Conservation (phyloP, 2,888 invertebrate genomes). For the Urechis unicinctus region DNA sequence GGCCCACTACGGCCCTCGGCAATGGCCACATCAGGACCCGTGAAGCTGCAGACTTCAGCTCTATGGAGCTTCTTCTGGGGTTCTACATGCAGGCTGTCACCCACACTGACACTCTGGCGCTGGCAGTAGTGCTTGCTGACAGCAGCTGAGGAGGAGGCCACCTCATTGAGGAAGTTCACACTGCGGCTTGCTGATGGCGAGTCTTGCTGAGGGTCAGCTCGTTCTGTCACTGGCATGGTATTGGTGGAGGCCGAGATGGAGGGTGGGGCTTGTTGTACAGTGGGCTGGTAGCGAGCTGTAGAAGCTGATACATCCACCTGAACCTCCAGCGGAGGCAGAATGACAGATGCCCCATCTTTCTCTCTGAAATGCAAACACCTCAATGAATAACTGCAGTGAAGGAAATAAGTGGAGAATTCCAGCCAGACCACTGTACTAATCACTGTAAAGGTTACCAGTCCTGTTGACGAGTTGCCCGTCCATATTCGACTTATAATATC, state of each 20-base stretch:
- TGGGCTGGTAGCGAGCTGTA: conserved; percentile 6
- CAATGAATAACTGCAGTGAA: not conserved
- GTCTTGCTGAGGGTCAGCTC: conserved; percentile 23
- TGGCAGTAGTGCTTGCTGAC: conserved; percentile 15
- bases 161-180: conserved; percentile 26
- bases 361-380: conserved; percentile 20
- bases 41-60: no score
- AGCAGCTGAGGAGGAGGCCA: conserved; percentile 2
- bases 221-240: conserved; percentile 1
- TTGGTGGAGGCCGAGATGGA: conserved; percentile 5
- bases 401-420: no score
- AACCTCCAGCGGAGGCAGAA: conserved; percentile 21
- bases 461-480: no score
- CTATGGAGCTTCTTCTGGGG: no score
- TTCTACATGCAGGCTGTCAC: conserved; percentile 29
- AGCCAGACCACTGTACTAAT: no score
- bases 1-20: no score
- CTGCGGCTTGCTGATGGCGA: conserved; percentile 38
- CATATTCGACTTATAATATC: no score
- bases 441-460: no score
- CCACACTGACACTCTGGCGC: conserved; percentile 25
- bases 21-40: no score
- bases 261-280: not conserved
- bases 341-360: conserved; percentile 24
- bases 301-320: conserved; percentile 7